Evolutionary conservation across 2,888 invertebrate genomes (phyloP).

Genomic region (Microchrysa polita): DNA sequence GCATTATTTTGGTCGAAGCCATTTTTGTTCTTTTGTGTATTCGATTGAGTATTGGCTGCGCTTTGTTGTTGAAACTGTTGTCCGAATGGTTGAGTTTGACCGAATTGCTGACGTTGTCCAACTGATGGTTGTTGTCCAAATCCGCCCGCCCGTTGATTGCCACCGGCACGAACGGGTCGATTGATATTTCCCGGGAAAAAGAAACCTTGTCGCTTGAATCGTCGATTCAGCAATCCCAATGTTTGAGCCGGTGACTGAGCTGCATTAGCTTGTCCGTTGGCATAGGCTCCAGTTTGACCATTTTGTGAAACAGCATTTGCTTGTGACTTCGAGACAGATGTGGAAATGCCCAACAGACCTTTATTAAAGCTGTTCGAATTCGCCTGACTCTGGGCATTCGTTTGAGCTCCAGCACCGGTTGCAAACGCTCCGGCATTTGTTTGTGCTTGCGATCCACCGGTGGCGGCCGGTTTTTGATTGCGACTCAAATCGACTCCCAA

Average conservation of each 20-base stretch:
- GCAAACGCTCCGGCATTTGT: constrained; percentile 52
- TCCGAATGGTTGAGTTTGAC: not conserved
- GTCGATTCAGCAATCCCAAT: constrained; percentile 15
- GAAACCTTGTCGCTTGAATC: constrained; percentile 28
- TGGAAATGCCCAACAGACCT: constrained; percentile 56
- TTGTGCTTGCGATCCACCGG: constrained; percentile 55
- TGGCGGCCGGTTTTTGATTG: constrained; percentile 52
- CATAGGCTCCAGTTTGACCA: constrained; percentile 58
- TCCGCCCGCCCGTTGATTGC: not conserved
- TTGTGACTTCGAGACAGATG: constrained; percentile 56
- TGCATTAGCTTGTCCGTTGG: constrained; percentile 54
- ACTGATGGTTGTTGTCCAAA: not conserved
- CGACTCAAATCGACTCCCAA: constrained; percentile 57
- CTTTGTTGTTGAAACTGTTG: constrained; percentile 58
- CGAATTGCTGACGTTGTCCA: not conserved
- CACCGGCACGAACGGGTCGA: not conserved
- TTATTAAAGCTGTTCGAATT: constrained; percentile 53
- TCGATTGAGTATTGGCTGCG: constrained; percentile 58
- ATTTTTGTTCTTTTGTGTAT: constrained; percentile 51
- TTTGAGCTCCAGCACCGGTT: constrained; percentile 53
- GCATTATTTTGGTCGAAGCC: constrained; percentile 56
- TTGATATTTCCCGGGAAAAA: constrained; percentile 24
- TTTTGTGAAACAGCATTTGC: constrained; percentile 55
- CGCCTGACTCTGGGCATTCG: constrained; percentile 52
- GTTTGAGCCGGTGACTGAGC: constrained; percentile 51